These are phyloP conservation scores for Silvanus unidentatus DNA, from an alignment of 2,888 invertebrate genomes.

Conservation along the genomic window DNA sequence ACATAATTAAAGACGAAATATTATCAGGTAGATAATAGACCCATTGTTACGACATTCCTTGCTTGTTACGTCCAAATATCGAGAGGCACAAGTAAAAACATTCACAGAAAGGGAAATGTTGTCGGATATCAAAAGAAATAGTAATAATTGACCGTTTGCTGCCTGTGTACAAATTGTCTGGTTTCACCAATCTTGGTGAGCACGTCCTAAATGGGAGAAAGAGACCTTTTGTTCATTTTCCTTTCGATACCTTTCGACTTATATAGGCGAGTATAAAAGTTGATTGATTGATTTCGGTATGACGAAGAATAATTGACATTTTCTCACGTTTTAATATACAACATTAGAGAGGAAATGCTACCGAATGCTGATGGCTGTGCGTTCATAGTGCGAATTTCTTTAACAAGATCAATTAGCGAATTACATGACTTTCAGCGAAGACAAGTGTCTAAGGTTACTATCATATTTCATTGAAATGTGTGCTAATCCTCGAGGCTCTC, in stretches of 20 bases:
- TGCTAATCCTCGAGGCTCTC: too few relatives aligned
- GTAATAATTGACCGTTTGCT: constrained; percentile 24
- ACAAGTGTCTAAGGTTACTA: too few relatives aligned
- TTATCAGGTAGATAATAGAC: constrained; percentile 44
- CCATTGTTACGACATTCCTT: constrained; percentile 44
- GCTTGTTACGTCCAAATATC: constrained; percentile 40
- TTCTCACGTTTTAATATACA: constrained; percentile 19
- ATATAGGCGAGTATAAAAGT: neutral
- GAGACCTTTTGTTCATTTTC: constrained; percentile 18
- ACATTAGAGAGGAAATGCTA: too few relatives aligned
- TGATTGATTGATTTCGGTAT: constrained; percentile 21
- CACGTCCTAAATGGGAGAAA: constrained; percentile 17
- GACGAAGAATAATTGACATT: constrained; percentile 18
- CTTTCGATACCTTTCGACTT: neutral
- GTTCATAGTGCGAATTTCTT: too few relatives aligned
- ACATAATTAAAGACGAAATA: constrained; percentile 40
- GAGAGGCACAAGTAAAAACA: constrained; percentile 21
- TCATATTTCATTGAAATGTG: too few relatives aligned
- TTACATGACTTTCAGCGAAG: too few relatives aligned
- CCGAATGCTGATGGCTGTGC: too few relatives aligned
- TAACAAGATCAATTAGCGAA: too few relatives aligned
- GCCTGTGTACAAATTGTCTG: constrained; percentile 33
- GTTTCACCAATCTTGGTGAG: constrained; percentile 29
- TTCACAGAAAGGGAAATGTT: constrained; percentile 4
- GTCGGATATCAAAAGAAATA: constrained; percentile 7